These are phyloP conservation scores for Theretra japonica DNA, from an alignment of 2,888 invertebrate genomes.

Conservation along the genomic window DNA sequence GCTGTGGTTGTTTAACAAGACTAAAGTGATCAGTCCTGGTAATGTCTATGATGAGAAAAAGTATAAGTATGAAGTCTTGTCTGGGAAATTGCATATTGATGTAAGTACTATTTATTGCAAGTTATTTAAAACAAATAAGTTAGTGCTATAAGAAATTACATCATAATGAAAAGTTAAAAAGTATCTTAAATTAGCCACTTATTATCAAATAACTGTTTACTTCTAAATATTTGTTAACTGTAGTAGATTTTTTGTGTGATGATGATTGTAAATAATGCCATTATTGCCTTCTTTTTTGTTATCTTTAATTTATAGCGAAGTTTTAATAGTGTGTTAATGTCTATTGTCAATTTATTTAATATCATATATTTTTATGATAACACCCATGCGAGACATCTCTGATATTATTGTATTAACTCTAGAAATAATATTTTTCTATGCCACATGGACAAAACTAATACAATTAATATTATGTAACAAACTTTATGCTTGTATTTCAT, in stretches of 20 bases:
- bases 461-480: neutral
- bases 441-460: neutral
- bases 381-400: no score
- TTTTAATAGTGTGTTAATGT: no score
- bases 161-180: neutral
- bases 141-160: neutral
- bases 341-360: no score
- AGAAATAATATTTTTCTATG: neutral
- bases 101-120: conserved; percentile 70
- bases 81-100: conserved; percentile 87
- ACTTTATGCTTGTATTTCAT: neutral
- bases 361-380: no score
- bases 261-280: no score
- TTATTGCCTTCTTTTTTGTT: no score
- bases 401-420: neutral
- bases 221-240: no score
- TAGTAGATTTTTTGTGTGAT: no score
- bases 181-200: no score
- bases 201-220: no score
- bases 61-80: conserved; percentile 88
- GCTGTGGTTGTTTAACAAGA: conserved; percentile 87
- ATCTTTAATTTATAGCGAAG: no score
- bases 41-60: conserved; percentile 85
- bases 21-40: conserved; percentile 86
- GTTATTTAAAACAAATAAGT: neutral